Evolutionary conservation across 2,113 vertebrate genomes (phyloP).

Genomic region (Sphaerodactylus townsendi): DNA sequence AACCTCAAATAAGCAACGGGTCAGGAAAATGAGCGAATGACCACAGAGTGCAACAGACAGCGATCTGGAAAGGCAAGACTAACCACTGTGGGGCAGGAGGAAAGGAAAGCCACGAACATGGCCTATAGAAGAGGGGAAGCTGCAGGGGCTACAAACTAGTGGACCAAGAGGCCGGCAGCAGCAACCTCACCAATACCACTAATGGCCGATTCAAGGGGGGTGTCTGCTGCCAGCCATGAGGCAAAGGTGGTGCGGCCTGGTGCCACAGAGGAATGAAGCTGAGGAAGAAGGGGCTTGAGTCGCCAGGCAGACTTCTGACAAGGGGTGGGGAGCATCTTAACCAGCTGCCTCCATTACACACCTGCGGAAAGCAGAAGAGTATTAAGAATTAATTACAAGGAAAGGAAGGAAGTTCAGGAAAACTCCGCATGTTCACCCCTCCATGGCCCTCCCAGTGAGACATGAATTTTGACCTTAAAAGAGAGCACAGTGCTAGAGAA

Average conservation of each 20-base stretch:
- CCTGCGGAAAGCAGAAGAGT: too few species aligned
- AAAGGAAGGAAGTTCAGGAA: not conserved
- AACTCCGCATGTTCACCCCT: not conserved
- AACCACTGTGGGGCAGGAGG: too few species aligned
- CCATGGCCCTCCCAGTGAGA: not conserved
- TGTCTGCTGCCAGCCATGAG: not conserved
- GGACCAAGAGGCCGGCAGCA: too few species aligned
- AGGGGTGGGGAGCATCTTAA: not conserved
- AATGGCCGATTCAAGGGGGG: too few species aligned
- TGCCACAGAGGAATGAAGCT: not conserved
- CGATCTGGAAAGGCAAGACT: not conserved
- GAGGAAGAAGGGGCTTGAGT: too few species aligned
- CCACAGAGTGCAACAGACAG: not conserved
- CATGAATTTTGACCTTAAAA: too few species aligned
- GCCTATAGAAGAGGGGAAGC: too few species aligned
- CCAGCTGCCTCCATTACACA: not conserved
- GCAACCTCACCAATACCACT: too few species aligned
- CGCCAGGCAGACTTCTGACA: too few species aligned
- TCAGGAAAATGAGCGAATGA: fast-evolving
- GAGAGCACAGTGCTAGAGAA: too few species aligned
- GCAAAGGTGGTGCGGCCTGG: not conserved
- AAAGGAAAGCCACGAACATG: too few species aligned
- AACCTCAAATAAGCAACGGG: not conserved
- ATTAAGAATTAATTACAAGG: not conserved
- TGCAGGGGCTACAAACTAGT: too few species aligned